Percentiles rank a stretch among this genome's conserved stretches.
These are phyloP conservation scores for Heterochromis multidens DNA, from an alignment of 2,113 vertebrate species.

Conservation along the genomic window DNA sequence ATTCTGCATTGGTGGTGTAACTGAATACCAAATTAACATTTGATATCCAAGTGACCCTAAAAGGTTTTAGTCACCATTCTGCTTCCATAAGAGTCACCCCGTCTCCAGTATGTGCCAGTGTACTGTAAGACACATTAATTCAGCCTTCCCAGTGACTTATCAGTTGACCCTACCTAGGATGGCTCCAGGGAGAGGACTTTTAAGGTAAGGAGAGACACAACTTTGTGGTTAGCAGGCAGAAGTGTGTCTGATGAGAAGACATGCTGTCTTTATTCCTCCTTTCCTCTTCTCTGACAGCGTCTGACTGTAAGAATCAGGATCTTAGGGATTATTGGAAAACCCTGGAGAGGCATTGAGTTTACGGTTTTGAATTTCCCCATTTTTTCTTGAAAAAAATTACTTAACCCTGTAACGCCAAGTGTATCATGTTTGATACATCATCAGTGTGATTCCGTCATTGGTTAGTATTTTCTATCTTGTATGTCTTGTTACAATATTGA, in stretches of 20 bases:
- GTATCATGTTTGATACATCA: too few relatives aligned
- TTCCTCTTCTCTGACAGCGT: background rate
- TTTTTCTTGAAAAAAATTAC: background rate
- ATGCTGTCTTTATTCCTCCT: background rate
- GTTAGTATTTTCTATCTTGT: background rate
- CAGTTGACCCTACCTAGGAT: background rate
- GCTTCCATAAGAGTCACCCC: background rate
- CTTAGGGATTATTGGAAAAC: background rate
- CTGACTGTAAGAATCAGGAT: background rate
- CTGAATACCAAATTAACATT: background rate
- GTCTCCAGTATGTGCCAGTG: background rate
- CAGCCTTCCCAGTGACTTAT: background rate
- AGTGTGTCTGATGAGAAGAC: background rate
- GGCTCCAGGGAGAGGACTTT: background rate
- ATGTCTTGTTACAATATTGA: background rate
- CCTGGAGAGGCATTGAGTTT: background rate
- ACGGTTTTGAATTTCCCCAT: background rate
- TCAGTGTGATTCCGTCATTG: too few relatives aligned
- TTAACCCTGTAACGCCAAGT: too few relatives aligned
- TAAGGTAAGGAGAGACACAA: background rate
- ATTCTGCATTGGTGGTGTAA: background rate
- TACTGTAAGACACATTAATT: background rate
- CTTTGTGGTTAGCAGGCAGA: background rate
- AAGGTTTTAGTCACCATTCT: background rate
- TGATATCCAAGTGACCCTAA: background rate